Evolutionary conservation across 1,140 invertebrate genomes (phyloP), one percentile per base, ranked within the genome.

Genomic region (Asbolus verrucosus): DNA sequence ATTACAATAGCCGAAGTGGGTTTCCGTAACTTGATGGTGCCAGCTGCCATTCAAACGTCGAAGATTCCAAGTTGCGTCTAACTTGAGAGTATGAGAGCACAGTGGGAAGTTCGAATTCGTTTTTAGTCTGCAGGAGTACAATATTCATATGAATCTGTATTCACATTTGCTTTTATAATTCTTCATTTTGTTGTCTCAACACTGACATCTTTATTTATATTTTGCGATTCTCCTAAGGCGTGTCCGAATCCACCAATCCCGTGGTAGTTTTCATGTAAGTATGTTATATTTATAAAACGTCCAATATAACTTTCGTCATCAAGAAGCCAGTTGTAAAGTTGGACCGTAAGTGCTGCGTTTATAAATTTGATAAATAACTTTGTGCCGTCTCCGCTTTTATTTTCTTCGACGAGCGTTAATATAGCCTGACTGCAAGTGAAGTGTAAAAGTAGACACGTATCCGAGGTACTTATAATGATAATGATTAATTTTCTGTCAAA

Each of bases 401-500:
- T 54, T 46, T 15, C 19, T 27, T 54, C 46, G 46, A 54, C 46
- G 61, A 18, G n/a, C 39, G 27, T 66, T 66, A 66, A 43, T 66
- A 66, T 16, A 14, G 30, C 30, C 21, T 50, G 63, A 46, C 33
- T 43, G 38, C 19, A 72, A 72, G 66, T 69, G 61, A 72, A 72
- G 67, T 72, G 71, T 72, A 65, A 72, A 72, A 72, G 67, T 31
- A 72, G 67, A 69, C 71, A 72, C 71, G 67, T 69, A 66, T 63
- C 65, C 59, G 59, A 61, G 67, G 62, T 65, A 65, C 60, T 65
- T 65, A 41, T 62, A 69, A 69, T 65, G 67, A 72, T 71, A 73
- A 73, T 73, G 67, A 73, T 73, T 73, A 73, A 73, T 73, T 73
- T 69, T 69, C 62, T 69, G 71, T 73, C 71, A 73, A 66, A 73